Conservation (phyloP, 2,113 vertebrate species). For the Leucoraja erinaceus region DNA sequence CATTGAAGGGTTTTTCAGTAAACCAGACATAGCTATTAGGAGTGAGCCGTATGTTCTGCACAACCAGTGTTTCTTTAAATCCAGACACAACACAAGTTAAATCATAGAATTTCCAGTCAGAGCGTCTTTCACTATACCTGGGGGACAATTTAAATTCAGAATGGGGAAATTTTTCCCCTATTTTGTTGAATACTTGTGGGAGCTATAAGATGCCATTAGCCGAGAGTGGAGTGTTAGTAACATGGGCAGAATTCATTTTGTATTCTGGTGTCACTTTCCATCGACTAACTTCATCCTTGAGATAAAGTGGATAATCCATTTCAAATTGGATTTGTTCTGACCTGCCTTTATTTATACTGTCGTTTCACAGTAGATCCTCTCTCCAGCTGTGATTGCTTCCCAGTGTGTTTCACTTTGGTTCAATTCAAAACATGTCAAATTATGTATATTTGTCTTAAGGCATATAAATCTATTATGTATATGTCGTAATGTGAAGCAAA, state of each 20-base stretch:
- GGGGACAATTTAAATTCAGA: slow-evolving; percentile 14
- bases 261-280: background rate
- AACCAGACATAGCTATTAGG: background rate
- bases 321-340: slow-evolving; percentile 13
- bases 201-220: background rate
- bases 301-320: slow-evolving; percentile 23
- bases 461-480: slow-evolving; percentile 28
- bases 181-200: slow-evolving; percentile 11
- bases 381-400: slow-evolving; percentile 12
- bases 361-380: background rate
- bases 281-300: slow-evolving; percentile 13
- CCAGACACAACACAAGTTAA: slow-evolving; percentile 17
- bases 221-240: background rate
- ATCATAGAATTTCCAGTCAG: slow-evolving; percentile 21
- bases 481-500: slow-evolving; percentile 30
- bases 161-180: slow-evolving; percentile 21
- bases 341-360: background rate
- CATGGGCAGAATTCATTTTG: background rate
- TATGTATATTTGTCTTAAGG: slow-evolving; percentile 28
- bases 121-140: background rate
- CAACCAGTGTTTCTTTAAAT: background rate
- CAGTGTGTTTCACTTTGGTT: slow-evolving; percentile 8
- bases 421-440: slow-evolving; percentile 32
- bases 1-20: background rate
- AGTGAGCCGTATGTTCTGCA: background rate